Base-by-base conservation (phyloP, 92 coral and sea anemone species). In the Palythoa grandiflora region DNA sequence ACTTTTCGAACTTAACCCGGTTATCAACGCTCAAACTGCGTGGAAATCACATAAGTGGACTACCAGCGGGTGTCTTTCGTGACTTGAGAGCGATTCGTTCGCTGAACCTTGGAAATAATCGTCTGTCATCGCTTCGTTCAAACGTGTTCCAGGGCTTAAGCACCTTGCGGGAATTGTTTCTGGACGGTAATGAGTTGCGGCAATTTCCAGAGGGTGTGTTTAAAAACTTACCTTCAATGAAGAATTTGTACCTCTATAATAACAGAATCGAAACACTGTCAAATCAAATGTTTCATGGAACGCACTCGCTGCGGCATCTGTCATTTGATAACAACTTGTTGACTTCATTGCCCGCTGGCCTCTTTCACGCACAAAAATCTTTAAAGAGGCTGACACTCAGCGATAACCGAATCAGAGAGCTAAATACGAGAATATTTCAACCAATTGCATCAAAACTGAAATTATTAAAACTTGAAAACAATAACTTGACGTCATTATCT, bases 51-150 rank as follows among this genome's bases (percentile, higher is more conserved):
- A 91, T 97, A 77, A 89, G 84, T 44, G 91, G 90, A 87, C 92
- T 97, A 80, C 97, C 98, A 5, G 87, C 75, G 84, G 85, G 87
- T 15, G 92, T 93, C 40, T 97, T 97, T 88, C 96, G 96, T 90
- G 99, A 94, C 93, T 84, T 97, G 38, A 78, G 73, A 7, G 78
- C 68, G 10, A 73, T 97, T 38, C 88, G 89, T 60, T 95, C 99
- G 48, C 88, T 97, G 44, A 93, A 97, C 91, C 86, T 93, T 39
- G 95, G 94, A 52, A 87, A 78, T 74, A 97, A 97, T 88, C 90
- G 73, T 88, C 87, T 97, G 84, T 88, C 95, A 71, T 36, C 89
- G 66, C 92, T 97, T 51, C 94, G 98, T 10, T 91, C 94, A 68
- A 89, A 90, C 73, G 78, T 95, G 15, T 95, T 97, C 61, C 88